Conservation (phyloP, 92 coral and sea anemone genomes). For the Porites cylindrica region DNA sequence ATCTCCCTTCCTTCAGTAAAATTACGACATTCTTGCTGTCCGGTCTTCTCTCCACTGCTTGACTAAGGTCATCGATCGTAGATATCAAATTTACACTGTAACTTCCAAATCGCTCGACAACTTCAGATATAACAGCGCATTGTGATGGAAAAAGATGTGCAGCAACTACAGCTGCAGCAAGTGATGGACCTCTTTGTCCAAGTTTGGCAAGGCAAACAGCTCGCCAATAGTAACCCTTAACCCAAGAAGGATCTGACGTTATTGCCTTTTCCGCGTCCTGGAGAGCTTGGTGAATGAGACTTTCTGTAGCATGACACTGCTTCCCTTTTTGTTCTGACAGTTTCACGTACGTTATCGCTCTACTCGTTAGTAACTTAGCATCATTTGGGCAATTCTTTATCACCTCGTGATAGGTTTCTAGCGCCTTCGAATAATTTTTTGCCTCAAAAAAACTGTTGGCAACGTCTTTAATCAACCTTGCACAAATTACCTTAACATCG, state of each 20-base stretch:
- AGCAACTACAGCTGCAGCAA: constrained; percentile 18
- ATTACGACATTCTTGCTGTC: background rate
- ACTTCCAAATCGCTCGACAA: background rate
- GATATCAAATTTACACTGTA: background rate
- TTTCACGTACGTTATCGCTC: constrained; percentile 8
- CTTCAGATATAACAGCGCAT: background rate
- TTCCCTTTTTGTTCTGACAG: background rate
- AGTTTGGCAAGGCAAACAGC: constrained; percentile 20
- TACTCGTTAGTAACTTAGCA: constrained; percentile 20
- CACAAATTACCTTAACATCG: background rate
- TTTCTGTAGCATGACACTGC: no score
- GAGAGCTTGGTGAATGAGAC: background rate
- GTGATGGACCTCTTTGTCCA: constrained; percentile 3
- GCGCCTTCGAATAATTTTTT: background rate
- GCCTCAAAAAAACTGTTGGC: background rate
- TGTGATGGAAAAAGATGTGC: background rate
- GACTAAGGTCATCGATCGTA: background rate
- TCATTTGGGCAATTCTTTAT: constrained; percentile 2
- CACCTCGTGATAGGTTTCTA: background rate
- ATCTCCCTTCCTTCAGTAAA: background rate
- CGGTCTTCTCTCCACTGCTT: background rate
- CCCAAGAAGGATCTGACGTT: no score
- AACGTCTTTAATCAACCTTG: background rate
- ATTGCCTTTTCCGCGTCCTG: background rate
- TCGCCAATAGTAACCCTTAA: background rate